Conservation (phyloP, 64 coral and sea anemone genomes). For the Hydrozoanthus tunicans region DNA sequence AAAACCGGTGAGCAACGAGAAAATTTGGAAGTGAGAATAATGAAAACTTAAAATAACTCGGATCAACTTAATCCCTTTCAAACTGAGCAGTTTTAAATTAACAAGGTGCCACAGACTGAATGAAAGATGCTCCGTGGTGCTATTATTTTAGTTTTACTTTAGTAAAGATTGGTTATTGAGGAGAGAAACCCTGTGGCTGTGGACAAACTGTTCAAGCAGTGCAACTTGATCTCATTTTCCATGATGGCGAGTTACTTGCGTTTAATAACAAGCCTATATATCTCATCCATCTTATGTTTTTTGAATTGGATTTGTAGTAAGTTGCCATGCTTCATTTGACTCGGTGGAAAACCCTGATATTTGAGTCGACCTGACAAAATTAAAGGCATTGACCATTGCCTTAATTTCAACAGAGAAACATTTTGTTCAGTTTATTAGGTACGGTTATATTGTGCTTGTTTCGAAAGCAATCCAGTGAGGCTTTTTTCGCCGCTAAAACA, state of each 20-base stretch:
- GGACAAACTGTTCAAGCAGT: background rate
- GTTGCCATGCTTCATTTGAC: conserved; percentile 43
- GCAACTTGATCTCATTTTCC: conserved; percentile 15
- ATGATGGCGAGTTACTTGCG: background rate
- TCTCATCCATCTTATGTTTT: conserved; percentile 42
- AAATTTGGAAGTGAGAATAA: conserved; percentile 1
- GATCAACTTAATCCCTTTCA: conserved; percentile 53
- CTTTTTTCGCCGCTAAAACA: background rate
- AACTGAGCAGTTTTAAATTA: conserved; percentile 26
- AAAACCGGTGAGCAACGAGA: background rate
- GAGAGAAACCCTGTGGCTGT: background rate
- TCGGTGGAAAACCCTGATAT: conserved; percentile 54
- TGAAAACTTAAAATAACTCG: conserved; percentile 27
- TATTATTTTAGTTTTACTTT: background rate
- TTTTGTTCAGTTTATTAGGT: too few species aligned
- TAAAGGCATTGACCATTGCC: background rate
- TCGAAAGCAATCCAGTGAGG: too few species aligned
- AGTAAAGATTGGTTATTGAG: background rate
- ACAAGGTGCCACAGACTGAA: background rate
- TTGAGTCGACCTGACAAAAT: background rate
- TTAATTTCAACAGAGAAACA: background rate
- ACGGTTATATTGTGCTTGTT: too few species aligned
- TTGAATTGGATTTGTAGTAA: conserved; percentile 45
- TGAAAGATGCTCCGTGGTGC: background rate
- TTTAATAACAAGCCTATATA: background rate